Evolutionary conservation across 2,888 invertebrate species (phyloP).

Genomic region (Tuberolachnus salignus): DNA sequence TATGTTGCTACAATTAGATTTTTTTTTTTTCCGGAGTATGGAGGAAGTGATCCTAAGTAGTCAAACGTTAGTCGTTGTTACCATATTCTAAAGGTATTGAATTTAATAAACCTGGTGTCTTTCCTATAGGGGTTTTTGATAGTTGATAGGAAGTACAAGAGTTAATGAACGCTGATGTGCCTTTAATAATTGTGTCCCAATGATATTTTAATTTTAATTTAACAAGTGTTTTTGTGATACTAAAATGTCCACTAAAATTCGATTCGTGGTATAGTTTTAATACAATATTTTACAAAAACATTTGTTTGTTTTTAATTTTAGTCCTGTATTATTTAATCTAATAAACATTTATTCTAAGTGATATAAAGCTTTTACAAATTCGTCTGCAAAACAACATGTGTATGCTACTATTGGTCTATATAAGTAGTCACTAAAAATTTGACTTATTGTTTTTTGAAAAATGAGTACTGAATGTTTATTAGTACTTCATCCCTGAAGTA

Average conservation of each 20-base stretch:
- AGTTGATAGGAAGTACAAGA: slow-evolving; percentile 26
- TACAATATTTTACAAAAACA: slow-evolving; percentile 39
- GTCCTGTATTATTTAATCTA: background rate
- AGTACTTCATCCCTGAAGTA: slow-evolving; percentile 23
- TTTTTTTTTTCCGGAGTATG: background rate
- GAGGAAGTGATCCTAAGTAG: slow-evolving; percentile 34
- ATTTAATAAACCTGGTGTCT: slow-evolving; percentile 28
- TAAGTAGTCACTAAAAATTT: slow-evolving; percentile 32
- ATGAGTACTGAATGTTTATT: slow-evolving; percentile 6
- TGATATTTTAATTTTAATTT: slow-evolving; percentile 29
- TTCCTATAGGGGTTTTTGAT: slow-evolving; percentile 21
- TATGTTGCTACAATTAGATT: background rate
- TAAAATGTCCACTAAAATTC: slow-evolving; percentile 25
- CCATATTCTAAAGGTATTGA: slow-evolving; percentile 39
- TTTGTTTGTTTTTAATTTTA: slow-evolving; percentile 41
- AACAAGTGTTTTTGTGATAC: slow-evolving; percentile 18
- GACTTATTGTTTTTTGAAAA: slow-evolving; percentile 38
- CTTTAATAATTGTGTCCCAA: slow-evolving; percentile 30
- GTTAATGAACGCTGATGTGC: slow-evolving; percentile 19
- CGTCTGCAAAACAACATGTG: slow-evolving; percentile 21
- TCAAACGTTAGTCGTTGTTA: slow-evolving; percentile 21
- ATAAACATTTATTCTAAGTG: slow-evolving; percentile 27
- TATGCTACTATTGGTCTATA: slow-evolving; percentile 40
- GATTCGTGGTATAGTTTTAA: slow-evolving; percentile 42
- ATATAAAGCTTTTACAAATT: slow-evolving; percentile 5